Evolutionary conservation across 2,888 invertebrate genomes (phyloP).

Genomic region (Pecten maximus): DNA sequence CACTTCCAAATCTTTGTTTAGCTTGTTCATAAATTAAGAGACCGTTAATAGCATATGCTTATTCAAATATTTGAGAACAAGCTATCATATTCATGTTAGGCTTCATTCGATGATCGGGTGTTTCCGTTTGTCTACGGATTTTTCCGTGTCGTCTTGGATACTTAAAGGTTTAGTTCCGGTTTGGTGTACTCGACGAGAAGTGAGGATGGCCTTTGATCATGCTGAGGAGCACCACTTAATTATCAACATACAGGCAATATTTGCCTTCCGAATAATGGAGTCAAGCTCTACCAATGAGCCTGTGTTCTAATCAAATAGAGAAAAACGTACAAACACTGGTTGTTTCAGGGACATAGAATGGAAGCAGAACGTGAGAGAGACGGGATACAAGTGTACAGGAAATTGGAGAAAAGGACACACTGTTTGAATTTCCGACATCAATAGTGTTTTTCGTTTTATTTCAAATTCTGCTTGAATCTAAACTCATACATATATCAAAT

Average conservation of each 20-base stretch:
- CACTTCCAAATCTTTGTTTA: constrained; percentile 55
- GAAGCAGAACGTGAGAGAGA: background rate
- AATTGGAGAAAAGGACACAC: background rate
- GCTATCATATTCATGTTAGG: constrained; percentile 57
- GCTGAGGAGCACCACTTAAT: constrained; percentile 7
- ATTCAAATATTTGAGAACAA: constrained; percentile 58
- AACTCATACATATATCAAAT: background rate
- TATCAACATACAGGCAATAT: constrained; percentile 32
- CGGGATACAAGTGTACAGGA: background rate
- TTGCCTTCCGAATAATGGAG: constrained; percentile 24
- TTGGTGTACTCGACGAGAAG: background rate
- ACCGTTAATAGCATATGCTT: constrained; percentile 57
- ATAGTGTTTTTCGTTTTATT: background rate
- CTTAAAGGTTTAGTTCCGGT: constrained; percentile 57
- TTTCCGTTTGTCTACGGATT: constrained; percentile 54
- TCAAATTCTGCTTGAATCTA: background rate
- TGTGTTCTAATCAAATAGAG: background rate
- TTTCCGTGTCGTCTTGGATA: constrained; percentile 52
- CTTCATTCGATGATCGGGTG: constrained; percentile 50
- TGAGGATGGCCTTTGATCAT: background rate
- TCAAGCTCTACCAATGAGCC: background rate
- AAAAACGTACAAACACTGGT: background rate
- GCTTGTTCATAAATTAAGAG: constrained; percentile 60
- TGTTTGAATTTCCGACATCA: background rate
- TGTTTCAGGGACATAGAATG: background rate